Percentiles rank a stretch among this genome's conserved stretches.
These are phyloP conservation scores for Himantopus leucocephalus DNA, from an alignment of 2,113 vertebrate species.

Conservation along the genomic window DNA sequence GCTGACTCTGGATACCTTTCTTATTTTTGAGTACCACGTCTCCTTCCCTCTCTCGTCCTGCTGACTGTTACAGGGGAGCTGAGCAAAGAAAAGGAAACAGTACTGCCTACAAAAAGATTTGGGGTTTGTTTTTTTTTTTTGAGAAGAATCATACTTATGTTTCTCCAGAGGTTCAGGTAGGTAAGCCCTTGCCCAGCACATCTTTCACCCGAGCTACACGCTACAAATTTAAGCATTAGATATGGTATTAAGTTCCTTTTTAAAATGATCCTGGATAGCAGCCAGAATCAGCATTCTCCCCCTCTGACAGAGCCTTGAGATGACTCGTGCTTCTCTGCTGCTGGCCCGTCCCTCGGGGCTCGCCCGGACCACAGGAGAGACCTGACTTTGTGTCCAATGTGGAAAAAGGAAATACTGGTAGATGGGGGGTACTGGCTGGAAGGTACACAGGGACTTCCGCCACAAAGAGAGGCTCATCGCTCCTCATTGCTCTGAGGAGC, in stretches of 20 bases:
- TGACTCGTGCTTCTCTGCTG: background rate
- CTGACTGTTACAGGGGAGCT: background rate
- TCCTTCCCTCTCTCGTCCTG: background rate
- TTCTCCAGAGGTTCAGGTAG: background rate
- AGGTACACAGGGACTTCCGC: background rate
- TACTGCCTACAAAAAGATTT: background rate
- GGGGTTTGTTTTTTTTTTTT: background rate
- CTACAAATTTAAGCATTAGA: background rate
- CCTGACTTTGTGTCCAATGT: fast-evolving
- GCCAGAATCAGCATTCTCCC: background rate
- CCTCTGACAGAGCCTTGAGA: background rate
- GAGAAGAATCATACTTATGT: background rate
- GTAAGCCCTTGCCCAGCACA: background rate
- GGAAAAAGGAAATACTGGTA: background rate
- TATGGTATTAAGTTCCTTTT: fast-evolving
- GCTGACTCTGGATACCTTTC: background rate
- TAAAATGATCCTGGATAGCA: background rate
- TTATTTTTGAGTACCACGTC: background rate
- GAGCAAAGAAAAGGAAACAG: background rate
- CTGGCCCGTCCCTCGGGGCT: background rate
- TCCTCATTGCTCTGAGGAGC: background rate
- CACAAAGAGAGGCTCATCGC: background rate
- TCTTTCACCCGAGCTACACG: background rate
- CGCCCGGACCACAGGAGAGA: background rate
- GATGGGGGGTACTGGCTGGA: background rate